Evolutionary conservation across 2,888 invertebrate genomes (phyloP), one percentile per base, ranked within the genome.

Genomic region (Syrista parreyssii): DNA sequence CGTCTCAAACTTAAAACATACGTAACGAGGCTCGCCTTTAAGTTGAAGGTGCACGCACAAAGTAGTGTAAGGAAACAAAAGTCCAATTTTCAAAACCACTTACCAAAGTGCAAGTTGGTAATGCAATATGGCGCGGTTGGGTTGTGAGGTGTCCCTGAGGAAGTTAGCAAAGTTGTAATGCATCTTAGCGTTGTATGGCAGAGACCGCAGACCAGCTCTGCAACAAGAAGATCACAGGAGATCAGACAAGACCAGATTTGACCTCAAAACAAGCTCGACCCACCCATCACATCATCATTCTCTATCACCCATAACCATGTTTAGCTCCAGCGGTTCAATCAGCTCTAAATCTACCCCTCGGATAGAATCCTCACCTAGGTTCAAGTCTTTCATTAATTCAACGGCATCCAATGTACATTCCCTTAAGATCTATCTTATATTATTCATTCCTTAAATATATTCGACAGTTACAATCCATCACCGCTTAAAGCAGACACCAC

Each of bases 111-210:
- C 96, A 89, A 94, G 94, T 86, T 94, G 94, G 92, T 97, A 97
- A 92, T 97, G 97, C 84, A 94, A 92, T 83, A 95, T 94, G 33
- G 97, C 97, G 81, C 94, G 93, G 84, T 95, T 95, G 79, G 94
- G 94, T 86, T 95, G 93, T 69, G 95, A 95, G 73, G 94, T 93
- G 90, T 97, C 97, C 90, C 96, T 94, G 84, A 96, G 93, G 91
- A 96, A 95, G 93, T 97, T 97, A 73, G 95, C 97, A 88, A 96
- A 97, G 92, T 97, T 97, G 93, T 97, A 97, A 92, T 97, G 97
- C 92, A 97, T 95, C 92, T 97, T 97, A 78, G 97, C 97, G 90
- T 97, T 98, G 92, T 96, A 95, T 0, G 97, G 97, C 76, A 97
- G 91, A 23, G 95, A 95, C 83, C 94, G 93, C 78, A 97, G 92